Evolutionary conservation across 2,888 invertebrate species (phyloP).

Genomic region (Aphodius sticticus): DNA sequence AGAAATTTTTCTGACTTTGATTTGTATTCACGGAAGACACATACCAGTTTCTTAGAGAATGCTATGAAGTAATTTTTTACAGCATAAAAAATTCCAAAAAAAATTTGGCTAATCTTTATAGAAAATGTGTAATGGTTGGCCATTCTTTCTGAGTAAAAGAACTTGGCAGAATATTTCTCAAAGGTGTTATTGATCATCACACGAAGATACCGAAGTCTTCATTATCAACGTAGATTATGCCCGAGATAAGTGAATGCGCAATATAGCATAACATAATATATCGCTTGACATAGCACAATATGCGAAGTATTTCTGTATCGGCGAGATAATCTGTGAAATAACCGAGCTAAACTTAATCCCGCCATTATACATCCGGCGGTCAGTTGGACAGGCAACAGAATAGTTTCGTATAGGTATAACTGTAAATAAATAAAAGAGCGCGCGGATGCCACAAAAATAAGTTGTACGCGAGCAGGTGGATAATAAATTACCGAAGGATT

Average conservation of each 20-base stretch:
- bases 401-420: slow-evolving; percentile 23
- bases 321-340: slow-evolving; percentile 7
- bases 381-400: slow-evolving; percentile 9
- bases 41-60: no score
- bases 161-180: not conserved
- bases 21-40: no score
- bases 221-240: not conserved
- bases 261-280: slow-evolving; percentile 19
- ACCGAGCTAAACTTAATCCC: not conserved
- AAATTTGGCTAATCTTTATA: no score
- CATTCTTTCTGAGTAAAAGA: no score
- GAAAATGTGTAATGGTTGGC: no score
- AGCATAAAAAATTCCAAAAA: no score
- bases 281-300: slow-evolving; percentile 11
- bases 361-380: not conserved
- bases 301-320: slow-evolving; percentile 19
- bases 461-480: slow-evolving; percentile 27
- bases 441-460: slow-evolving; percentile 27
- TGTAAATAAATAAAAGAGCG: slow-evolving; percentile 15
- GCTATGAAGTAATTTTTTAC: no score
- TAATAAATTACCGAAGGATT: slow-evolving; percentile 38
- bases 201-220: not conserved
- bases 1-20: no score
- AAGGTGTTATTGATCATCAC: not conserved
- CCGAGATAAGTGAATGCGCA: not conserved